Evolutionary conservation across 2,888 invertebrate species (phyloP).

Genomic region (Craniophora ligustri): DNA sequence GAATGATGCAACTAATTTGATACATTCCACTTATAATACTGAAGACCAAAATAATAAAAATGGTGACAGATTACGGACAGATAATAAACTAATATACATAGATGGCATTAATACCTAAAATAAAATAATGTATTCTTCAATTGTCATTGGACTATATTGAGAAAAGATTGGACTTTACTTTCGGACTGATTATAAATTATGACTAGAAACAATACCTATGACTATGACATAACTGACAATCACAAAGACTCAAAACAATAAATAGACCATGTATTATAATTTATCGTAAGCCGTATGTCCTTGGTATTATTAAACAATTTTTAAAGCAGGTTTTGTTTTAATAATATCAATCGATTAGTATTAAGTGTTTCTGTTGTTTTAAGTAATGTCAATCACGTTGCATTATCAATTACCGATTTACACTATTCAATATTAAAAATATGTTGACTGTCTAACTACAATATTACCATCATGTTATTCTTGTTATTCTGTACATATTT

Average conservation of each 20-base stretch:
- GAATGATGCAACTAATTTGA: too few species aligned
- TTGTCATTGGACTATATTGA: not conserved
- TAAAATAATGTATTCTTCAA: not conserved
- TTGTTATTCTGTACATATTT: not conserved
- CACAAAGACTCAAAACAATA: not conserved
- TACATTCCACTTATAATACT: too few species aligned
- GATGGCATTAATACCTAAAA: too few species aligned
- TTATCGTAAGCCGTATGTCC: not conserved
- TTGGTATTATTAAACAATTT: constrained; percentile 1
- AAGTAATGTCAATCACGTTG: constrained; percentile 23
- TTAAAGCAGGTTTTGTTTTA: not conserved
- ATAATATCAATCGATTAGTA: not conserved
- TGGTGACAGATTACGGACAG: not conserved
- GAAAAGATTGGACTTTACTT: constrained; percentile 1
- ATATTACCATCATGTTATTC: too few species aligned
- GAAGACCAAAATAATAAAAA: not conserved
- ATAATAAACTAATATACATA: not conserved
- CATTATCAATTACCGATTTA: constrained; percentile 1
- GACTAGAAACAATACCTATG: not conserved
- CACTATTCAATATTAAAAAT: not conserved
- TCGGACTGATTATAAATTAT: not conserved
- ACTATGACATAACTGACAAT: not conserved
- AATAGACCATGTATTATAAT: not conserved
- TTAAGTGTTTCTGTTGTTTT: not conserved
- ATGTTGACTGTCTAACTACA: not conserved